phyloP scores from a whole-genome alignment of 2,113 vertebrate genomes.

The Campylorhamphus procurvoides region DNA sequence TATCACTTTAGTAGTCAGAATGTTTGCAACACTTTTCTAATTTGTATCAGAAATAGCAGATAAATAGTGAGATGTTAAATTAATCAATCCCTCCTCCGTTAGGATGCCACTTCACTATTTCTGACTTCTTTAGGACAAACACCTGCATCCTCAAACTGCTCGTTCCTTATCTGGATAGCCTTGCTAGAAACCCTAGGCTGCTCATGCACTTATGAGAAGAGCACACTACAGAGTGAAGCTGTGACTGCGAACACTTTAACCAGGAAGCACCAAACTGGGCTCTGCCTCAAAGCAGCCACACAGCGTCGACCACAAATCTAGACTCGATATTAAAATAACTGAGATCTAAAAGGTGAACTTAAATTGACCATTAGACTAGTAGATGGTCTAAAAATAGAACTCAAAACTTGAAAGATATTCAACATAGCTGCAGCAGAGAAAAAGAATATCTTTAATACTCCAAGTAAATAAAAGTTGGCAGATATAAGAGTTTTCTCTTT shows the following conservation, averaged over 20 bases:
- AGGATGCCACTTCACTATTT: not conserved
- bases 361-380: not conserved
- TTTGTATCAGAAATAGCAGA: not conserved
- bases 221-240: not conserved
- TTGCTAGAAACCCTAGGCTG: not conserved
- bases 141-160: not conserved
- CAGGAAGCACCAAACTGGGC: not conserved
- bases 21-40: not conserved
- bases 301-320: not conserved
- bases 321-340: not conserved
- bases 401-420: not conserved
- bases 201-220: not conserved
- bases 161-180: not conserved
- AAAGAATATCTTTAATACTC: not conserved
- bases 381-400: not conserved
- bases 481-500: not conserved
- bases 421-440: not conserved
- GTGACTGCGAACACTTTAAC: not conserved
- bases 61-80: not conserved
- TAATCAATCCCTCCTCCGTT: not conserved
- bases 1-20: constrained; percentile 11
- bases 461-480: not conserved
- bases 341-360: not conserved
- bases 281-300: not conserved
- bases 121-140: not conserved